Conservation (phyloP, 1,140 invertebrate species). For the Leptinotarsa undecemlineata region DNA sequence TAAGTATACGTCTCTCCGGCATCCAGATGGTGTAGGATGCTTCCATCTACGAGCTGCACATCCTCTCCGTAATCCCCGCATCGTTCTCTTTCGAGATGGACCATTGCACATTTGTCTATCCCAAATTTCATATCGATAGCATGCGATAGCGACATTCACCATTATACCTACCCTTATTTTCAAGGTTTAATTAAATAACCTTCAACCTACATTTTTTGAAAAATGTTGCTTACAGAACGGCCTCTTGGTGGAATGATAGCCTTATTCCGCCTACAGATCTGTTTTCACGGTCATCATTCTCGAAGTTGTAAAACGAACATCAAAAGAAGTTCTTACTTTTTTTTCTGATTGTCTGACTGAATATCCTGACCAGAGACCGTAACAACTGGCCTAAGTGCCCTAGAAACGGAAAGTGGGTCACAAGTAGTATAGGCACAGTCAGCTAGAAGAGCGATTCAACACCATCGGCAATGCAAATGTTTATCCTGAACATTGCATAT, state of each 20-base stretch:
- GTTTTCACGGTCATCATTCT: neutral
- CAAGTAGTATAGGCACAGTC: neutral
- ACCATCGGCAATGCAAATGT: conserved; percentile 7
- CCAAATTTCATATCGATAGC: no score
- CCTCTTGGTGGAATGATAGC: neutral
- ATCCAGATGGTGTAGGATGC: no score
- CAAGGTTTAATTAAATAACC: no score
- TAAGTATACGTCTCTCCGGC: no score
- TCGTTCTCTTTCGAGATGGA: no score
- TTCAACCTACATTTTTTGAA: no score
- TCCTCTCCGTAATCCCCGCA: no score
- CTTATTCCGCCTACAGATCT: neutral
- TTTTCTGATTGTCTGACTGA: neutral
- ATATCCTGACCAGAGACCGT: neutral
- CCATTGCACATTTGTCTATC: no score
- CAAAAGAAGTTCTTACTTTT: neutral
- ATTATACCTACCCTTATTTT: no score
- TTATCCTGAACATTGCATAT: neutral
- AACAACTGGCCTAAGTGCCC: neutral
- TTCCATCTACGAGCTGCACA: no score
- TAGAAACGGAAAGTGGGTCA: neutral
- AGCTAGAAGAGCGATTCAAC: neutral
- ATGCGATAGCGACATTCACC: no score
- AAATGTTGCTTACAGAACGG: no score
- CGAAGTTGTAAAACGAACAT: neutral